Evolutionary conservation across 2,888 invertebrate species (phyloP).

Genomic region (Leptopilina myrica): DNA sequence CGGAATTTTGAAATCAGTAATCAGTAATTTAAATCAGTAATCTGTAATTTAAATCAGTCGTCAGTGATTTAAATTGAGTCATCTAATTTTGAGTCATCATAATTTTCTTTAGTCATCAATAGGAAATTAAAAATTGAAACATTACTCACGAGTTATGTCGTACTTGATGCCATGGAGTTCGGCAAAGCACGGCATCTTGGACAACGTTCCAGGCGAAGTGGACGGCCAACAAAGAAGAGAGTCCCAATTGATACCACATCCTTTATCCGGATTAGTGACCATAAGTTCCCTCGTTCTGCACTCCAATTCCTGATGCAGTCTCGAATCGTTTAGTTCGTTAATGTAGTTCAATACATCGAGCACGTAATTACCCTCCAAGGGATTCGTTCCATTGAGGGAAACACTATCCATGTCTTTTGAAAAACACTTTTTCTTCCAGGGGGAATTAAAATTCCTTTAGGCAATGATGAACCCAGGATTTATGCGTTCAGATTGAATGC

Average conservation of each 20-base stretch:
- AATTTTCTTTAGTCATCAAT: too few relatives aligned
- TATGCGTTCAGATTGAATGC: too few relatives aligned
- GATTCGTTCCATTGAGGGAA: slow-evolving; percentile 53
- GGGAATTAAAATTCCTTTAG: too few relatives aligned
- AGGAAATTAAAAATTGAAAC: too few relatives aligned
- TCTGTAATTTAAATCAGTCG: too few relatives aligned
- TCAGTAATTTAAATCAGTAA: too few relatives aligned
- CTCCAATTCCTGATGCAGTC: slow-evolving; percentile 58
- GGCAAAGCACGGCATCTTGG: slow-evolving; percentile 87
- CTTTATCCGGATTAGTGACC: not conserved
- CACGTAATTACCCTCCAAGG: slow-evolving; percentile 62
- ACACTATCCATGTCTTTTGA: slow-evolving; percentile 7
- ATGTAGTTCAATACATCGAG: slow-evolving; percentile 63
- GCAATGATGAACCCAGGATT: too few relatives aligned
- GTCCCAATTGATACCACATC: slow-evolving; percentile 79
- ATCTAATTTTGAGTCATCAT: too few relatives aligned
- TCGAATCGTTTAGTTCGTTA: slow-evolving; percentile 64
- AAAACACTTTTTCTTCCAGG: not conserved
- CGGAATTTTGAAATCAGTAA: too few relatives aligned
- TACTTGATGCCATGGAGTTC: slow-evolving; percentile 88
- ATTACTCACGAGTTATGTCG: slow-evolving; percentile 88
- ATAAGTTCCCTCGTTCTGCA: slow-evolving; percentile 57
- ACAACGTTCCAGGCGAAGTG: slow-evolving; percentile 83
- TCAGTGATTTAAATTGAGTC: too few relatives aligned
- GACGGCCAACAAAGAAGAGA: slow-evolving; percentile 90